Base-by-base conservation (phyloP, 2,113 vertebrate species). In the Mungos mungo region DNA sequence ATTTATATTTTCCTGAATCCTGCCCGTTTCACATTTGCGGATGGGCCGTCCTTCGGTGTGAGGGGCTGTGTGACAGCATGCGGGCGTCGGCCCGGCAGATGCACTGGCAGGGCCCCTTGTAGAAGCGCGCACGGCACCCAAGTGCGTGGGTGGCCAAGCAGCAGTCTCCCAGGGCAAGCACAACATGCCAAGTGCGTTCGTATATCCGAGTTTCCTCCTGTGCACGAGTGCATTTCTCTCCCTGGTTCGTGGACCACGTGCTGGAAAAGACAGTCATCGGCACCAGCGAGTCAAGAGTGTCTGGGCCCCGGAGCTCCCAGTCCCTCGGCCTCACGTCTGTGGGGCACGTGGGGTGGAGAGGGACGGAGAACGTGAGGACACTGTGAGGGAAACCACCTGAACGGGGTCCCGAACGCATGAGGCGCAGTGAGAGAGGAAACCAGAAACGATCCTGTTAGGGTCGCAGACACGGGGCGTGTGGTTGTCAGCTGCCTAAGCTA, bases 321-420 rank as follows among this genome's bases (percentile, higher is more conserved):
- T 18, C 63, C 50, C 2, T 57, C 1, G 23, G 38, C 41, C 29
- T 65, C 10, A 8, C 2, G 10, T 16, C 21, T 47, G 50, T 25
- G 35, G 16, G 85, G 6, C 6, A 38, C 11, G 13, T 14, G 18
- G 27, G 7, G 21, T 50, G 83, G 21, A 5, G 50, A 52, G 35
- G 31, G 45, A 25, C 5, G 7, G 31, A 10, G 9, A 21, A 27
- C 1, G 41, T 27, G 71, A 63, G 21, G 5, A 45, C 7, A 29
- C 10, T 15, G 11, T 9, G 25, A 31, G 4, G 38, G 31, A 45
- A 19, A 3, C 33, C 19, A 35, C 3, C 18, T 2, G 23, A 9
- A 57, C 5, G 2, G 1, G 5, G 45, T 13, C 12, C 63, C 8
- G 18, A 29, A 3, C 0, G n/a, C 12, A n/a, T 0, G 27, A 45